phyloP scores from a whole-genome alignment of 2,797 vertebrate species.

The Chiloscyllium punctatum region DNA sequence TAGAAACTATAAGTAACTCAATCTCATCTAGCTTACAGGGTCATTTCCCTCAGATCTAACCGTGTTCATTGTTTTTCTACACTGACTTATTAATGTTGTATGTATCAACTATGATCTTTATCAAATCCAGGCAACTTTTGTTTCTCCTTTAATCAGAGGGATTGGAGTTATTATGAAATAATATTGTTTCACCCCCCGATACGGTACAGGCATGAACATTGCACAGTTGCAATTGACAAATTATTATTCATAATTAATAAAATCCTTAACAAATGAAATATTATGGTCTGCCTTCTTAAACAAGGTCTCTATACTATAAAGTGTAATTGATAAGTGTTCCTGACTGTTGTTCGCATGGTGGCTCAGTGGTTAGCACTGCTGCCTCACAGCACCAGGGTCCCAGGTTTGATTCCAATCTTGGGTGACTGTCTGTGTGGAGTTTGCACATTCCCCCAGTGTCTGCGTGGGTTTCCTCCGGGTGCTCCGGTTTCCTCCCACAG shows the following conservation, averaged over 20 bases:
- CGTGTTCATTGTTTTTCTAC: neutral
- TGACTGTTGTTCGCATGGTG: neutral
- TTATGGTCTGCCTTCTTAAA: neutral
- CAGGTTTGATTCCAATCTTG: too few species aligned
- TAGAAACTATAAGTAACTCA: neutral
- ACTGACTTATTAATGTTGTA: neutral
- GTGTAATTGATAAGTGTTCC: neutral
- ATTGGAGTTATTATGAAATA: neutral
- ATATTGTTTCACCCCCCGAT: neutral
- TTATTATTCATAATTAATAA: neutral
- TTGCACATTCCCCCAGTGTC: too few species aligned
- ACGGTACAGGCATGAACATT: neutral
- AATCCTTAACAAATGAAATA: neutral
- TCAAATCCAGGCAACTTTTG: neutral
- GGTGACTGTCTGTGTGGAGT: too few species aligned
- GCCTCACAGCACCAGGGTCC: too few species aligned
- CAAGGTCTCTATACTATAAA: neutral
- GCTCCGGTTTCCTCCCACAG: too few species aligned
- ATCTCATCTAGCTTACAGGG: neutral
- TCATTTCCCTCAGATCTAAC: neutral
- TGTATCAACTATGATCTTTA: neutral
- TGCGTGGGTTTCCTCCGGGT: too few species aligned
- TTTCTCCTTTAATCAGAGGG: neutral
- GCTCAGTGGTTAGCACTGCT: too few species aligned
- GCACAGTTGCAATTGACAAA: neutral